Evolutionary conservation across 2,113 vertebrate genomes (phyloP), one percentile per base, ranked within the genome.

Genomic region (Prinia subflava): DNA sequence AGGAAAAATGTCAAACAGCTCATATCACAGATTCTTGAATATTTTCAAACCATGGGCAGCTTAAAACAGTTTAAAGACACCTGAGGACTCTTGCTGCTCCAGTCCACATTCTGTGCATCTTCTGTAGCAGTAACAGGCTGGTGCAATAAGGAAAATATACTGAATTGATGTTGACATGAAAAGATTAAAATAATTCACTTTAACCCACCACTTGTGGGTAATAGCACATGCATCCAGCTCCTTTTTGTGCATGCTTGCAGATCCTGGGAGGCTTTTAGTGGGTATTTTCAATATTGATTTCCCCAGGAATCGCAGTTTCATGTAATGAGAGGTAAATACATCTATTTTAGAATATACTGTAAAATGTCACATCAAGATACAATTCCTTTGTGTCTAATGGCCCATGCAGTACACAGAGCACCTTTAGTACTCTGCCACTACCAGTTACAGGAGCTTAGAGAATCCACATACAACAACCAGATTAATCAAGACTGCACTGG

Each of bases 1-100:
- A 68, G 69, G 90, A 89, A 78, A 96, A 97, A 95, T 96, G 95
- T 96, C 96, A 96, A 96, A 95, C 90, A 94, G 95, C 95, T 96
- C 90, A 92, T 80, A 95, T 92, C 92, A 94, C 93, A 96, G 92
- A 96, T 89, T 87, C 95, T 10, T 81, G 92, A 94, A 64, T 94
- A 95, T 94, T 96, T 96, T 84, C 95, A 96, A 96, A 94, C 91
- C 87, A 91, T 7, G n/a, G 82, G 69, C 81, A 96, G 68, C 87
- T 91, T 94, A 87, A 92, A 93, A 91, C 77, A 81, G 71, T 75
- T 93, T 74, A 73, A 90, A 92, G 80, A 71, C 41, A 92, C 80
- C 65, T 50, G 73, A 93, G 30, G 83, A 84, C 76, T 92, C 75
- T 77, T 80, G 89, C 76, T 90, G 79, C 69, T 94, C 75, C 53